These are phyloP conservation scores for Neotragus moschatus DNA, from an alignment of 2,113 vertebrate genomes.

Conservation along the genomic window DNA sequence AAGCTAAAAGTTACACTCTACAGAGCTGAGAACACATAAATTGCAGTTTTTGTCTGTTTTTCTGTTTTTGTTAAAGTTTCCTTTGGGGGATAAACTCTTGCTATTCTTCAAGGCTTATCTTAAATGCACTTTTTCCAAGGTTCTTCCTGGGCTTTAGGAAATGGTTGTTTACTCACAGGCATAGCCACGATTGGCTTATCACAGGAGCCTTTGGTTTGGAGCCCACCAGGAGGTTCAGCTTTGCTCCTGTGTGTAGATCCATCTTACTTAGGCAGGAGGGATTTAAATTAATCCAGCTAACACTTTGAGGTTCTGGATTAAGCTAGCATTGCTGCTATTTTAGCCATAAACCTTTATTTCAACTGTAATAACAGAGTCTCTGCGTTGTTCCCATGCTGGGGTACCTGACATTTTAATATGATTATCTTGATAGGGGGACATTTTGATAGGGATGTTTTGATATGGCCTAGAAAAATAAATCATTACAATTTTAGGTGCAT, in stretches of 20 bases:
- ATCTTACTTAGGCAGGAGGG: not conserved
- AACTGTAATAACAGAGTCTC: not conserved
- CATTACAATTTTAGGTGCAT: slow-evolving; percentile 9
- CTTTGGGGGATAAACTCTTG: not conserved
- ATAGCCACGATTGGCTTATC: not conserved
- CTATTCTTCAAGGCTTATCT: not conserved
- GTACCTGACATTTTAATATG: slow-evolving; percentile 34
- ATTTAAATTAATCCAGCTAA: slow-evolving; percentile 50
- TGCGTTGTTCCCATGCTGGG: not conserved
- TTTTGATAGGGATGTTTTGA: slow-evolving; percentile 43
- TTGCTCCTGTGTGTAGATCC: not conserved
- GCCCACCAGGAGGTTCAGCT: not conserved
- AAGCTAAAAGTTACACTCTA: not conserved
- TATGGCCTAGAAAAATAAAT: slow-evolving; percentile 47
- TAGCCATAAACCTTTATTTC: not conserved
- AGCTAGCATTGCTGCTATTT: not conserved
- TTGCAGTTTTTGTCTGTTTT: not conserved
- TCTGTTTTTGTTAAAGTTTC: not conserved
- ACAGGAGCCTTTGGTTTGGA: not conserved
- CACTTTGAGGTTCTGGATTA: not conserved
- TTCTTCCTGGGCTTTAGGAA: not conserved
- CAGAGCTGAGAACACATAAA: not conserved
- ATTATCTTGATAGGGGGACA: slow-evolving; percentile 25
- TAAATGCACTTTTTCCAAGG: not conserved
- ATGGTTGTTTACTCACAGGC: not conserved